Evolutionary conservation across 1,140 invertebrate genomes (phyloP), one percentile per base, ranked within the genome.

Genomic region (Diorhabda elongata): DNA sequence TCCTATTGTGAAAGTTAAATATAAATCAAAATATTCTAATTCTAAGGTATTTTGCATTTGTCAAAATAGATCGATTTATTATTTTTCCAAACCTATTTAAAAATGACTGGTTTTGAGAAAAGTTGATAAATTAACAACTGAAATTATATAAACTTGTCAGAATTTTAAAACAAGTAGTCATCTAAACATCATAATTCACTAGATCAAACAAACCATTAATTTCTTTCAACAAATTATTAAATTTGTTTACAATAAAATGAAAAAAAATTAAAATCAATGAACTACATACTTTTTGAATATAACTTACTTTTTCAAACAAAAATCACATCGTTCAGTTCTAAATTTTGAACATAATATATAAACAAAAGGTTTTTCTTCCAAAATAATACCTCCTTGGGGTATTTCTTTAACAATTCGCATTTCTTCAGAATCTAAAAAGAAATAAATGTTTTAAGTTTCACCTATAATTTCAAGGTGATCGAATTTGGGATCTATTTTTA

Each of bases 401-500:
- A 83, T 67, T 60, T 64, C 56, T 73, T 73, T 66, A n/a, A n/a
- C 6, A 56, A 45, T 59, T 7, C 52, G 44, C 26, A 63, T 63
- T 69, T 64, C 8, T 72, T 70, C 69, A 11, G 70, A 71, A 61
- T 67, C 66, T 4, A 67, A 58, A 45, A 66, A 72, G 65, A 61
- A 57, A 47, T 44, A 45, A n/a, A 11, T 70, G 5, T 44, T 80
- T 78, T 42, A 84, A 78, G 62, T 75, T 72, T 43, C 79, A 82
- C 69, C 89, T 8, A 85, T 96, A 8, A 98, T 98, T 84, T 86
- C 96, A 59, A 98, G 98, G 82, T 85, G 97, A 72, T 26, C 26
- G 26, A 26, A 26, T 26, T 26, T 26, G 26, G 26, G 26, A 26
- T 26, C 26, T 26, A 26, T 26, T 26, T 26, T 26, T 26, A 26